These are phyloP conservation scores for Gila robusta DNA, from an alignment of 2,797 vertebrate genomes.

Conservation along the genomic window DNA sequence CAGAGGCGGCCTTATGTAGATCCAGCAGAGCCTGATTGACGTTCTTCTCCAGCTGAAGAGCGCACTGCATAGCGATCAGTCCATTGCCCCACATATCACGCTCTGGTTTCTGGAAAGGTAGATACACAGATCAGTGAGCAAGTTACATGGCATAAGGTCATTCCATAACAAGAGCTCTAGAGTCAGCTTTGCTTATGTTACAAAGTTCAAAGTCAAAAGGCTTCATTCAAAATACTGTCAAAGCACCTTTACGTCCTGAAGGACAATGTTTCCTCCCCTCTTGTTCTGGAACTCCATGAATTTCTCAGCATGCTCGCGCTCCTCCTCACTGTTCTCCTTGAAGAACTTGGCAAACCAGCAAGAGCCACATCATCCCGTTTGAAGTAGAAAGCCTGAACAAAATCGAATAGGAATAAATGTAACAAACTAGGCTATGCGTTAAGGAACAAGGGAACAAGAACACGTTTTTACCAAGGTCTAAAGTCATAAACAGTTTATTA, in stretches of 20 bases:
- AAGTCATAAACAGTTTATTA: no score
- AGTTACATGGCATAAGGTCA: no score
- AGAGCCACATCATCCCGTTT: conserved; percentile 81
- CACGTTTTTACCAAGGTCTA: no score
- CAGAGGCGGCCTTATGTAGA: conserved; percentile 81
- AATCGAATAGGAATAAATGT: no score
- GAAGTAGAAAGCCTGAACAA: conserved; percentile 77
- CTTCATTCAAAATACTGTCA: not conserved
- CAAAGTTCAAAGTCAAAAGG: not conserved
- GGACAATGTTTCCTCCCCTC: conserved; percentile 76
- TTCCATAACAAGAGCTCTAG: no score
- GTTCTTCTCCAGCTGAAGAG: conserved; percentile 90
- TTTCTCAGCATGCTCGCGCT: conserved; percentile 78
- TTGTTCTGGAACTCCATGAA: conserved; percentile 81
- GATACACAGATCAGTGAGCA: no score
- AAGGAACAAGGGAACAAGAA: no score
- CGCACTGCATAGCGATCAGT: conserved; percentile 88
- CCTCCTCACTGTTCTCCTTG: conserved; percentile 79
- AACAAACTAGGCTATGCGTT: no score
- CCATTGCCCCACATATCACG: conserved; percentile 91
- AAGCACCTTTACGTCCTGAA: conserved; percentile 78
- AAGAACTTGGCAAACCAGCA: conserved; percentile 78
- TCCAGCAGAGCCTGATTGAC: conserved; percentile 91
- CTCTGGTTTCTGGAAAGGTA: conserved; percentile 86
- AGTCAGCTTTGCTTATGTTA: not conserved